Base-by-base conservation (phyloP, 2,113 vertebrate species). In the Uria lomvia region DNA sequence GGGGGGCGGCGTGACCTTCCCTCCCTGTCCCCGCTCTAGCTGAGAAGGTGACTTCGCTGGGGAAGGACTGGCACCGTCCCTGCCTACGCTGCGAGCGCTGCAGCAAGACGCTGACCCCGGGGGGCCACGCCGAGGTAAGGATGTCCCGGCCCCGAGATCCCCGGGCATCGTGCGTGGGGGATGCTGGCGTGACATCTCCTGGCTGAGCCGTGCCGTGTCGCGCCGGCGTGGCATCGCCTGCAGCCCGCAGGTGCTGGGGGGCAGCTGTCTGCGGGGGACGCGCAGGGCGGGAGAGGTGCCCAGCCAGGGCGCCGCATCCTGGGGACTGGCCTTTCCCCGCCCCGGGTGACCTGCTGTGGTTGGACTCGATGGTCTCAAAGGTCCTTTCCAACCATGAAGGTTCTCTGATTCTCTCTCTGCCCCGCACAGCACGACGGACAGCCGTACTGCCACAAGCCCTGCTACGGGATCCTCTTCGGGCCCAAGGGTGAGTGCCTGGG, bases 51-150 rank as follows among this genome's bases (percentile, higher is more conserved):
- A 99, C 99, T 4, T 99, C 99, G 0, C 98, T 99, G 97, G 99
- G 99, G 47, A 99, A 99, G 91, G 99, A 99, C 98, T 99, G 99
- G 99, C 99, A 99, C 95, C 98, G 99, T 32, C 99, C 99, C 24
- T 99, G 99, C 87, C 98, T 99, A 95, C 99, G 99, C 93, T 99
- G 99, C 3, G 99, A 99, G 97, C 98, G 99, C 80, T 99, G 99
- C 92, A 98, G 98, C 88, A 99, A 99, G 98, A 99, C 99, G 0
- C 98, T 99, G 96, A 97, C 99, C 49, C 98, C 99, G 0, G 99
- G 99, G 8, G 98, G 99, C 83, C 99, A 99, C 0, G 99, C 99
- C 0, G 99, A 99, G 99, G 99, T 99, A 71, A 90, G 94, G 60
- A 8, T 20, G 66, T 40, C 62, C 66, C 3, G 1, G 15, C 42